Base-by-base conservation (phyloP, 64 coral and sea anemone genomes). In the Montipora foliosa region DNA sequence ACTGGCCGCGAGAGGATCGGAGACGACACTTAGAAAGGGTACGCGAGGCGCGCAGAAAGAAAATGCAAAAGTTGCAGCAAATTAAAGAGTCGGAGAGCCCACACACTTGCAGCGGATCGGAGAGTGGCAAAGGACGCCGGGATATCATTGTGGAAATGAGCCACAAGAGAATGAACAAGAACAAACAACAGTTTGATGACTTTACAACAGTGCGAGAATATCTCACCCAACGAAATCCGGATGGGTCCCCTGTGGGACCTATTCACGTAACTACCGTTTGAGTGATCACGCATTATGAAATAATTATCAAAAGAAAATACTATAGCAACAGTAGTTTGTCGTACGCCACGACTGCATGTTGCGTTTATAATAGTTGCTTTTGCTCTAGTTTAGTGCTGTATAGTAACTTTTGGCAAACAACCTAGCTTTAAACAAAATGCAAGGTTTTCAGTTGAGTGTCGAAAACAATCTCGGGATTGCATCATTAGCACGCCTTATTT, bases 141-240 rank as follows among this genome's bases (percentile, higher is more conserved):
- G 95, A 97, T 76, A 79, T 93, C 12, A 96, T 99, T 48, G 89
- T 99, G 66, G 98, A 99, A 91, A 92, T 99, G 46, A 99, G 92
- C 79, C 95, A 99, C 29, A 94, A 90, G 59, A 95, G 90, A 90
- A 99, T 99, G 95, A 89, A 90, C 13, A 98, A 74, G 44, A 94
- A 79, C 47, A 90, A 85, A n/a, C 94, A 98, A 6, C 89, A 84
- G 55, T 99, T 99, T 90, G 95, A 99, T 90, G 98, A 99, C 75
- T 99, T 99, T 96, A 93, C 96, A 6, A 99, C 98, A 2, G 98
- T 99, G n/a, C 95, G 94, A 64, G 98, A 99, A 90, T 92, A 96
- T 53, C 80, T 99, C 45, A 93, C 91, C 44, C 98, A 99, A 58
- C 89, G 98, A 53, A 99, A 99, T 53, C 88, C 91, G 1, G 85